phyloP scores from a whole-genome alignment of 2,113 vertebrate genomes.

The Lagopus leucura region DNA sequence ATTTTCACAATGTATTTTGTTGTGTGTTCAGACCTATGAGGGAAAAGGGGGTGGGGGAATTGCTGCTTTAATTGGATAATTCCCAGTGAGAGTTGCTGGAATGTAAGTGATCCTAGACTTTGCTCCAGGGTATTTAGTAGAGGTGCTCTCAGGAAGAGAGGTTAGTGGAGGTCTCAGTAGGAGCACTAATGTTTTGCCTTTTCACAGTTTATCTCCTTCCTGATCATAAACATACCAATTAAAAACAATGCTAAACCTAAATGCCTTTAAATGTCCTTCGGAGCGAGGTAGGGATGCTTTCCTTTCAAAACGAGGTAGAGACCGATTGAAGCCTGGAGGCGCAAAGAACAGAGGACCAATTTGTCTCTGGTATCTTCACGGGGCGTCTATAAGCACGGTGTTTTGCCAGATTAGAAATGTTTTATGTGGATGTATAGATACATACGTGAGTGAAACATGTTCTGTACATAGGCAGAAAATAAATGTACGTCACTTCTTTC shows the following conservation, averaged over 20 bases:
- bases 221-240: slow-evolving; percentile 74
- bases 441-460: not conserved
- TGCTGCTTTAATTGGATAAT: slow-evolving; percentile 78
- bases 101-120: slow-evolving; percentile 79
- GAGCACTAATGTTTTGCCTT: slow-evolving; percentile 79
- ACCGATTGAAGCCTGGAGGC: not conserved
- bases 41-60: slow-evolving; percentile 67
- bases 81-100: slow-evolving; percentile 75
- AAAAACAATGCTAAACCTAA: slow-evolving; percentile 70
- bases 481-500: not conserved
- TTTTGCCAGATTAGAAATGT: not conserved
- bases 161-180: slow-evolving; percentile 72
- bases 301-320: not conserved
- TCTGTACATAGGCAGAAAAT: not conserved
- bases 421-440: not conserved
- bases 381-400: not conserved
- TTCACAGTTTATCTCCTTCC: slow-evolving; percentile 72
- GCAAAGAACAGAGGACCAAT: not conserved
- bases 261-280: slow-evolving; percentile 56
- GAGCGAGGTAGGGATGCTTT: not conserved
- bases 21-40: slow-evolving; percentile 56
- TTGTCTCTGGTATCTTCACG: not conserved
- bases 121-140: slow-evolving; percentile 75
- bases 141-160: slow-evolving; percentile 75
- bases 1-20: slow-evolving; percentile 45